Evolutionary conservation across 2,113 vertebrate species (phyloP).

Genomic region (Taxidea taxus): DNA sequence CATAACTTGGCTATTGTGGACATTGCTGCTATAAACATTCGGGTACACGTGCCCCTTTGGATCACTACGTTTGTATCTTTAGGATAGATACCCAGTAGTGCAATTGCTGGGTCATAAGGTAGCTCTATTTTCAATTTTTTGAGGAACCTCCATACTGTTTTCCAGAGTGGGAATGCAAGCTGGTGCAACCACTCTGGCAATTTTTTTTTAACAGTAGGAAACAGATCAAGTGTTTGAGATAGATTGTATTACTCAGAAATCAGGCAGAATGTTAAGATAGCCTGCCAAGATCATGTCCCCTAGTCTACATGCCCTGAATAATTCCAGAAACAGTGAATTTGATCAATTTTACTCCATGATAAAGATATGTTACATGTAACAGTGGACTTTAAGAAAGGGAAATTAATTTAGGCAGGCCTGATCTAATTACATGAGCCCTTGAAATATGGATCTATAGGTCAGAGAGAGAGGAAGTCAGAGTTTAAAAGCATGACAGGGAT

Average conservation of each 20-base stretch:
- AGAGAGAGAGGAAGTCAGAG: neutral
- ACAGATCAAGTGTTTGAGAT: neutral
- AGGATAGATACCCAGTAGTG: too few relatives aligned
- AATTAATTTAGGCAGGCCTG: neutral
- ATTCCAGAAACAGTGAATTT: neutral
- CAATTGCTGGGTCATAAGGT: too few relatives aligned
- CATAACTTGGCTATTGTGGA: too few relatives aligned
- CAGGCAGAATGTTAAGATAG: neutral
- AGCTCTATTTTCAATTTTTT: too few relatives aligned
- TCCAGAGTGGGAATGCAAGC: too few relatives aligned
- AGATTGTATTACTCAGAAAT: neutral
- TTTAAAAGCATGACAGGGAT: neutral
- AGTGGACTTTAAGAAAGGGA: neutral
- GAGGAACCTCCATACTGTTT: too few relatives aligned
- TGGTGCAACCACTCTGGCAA: too few relatives aligned
- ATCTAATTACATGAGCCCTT: neutral
- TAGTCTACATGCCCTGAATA: neutral
- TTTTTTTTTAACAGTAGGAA: neutral
- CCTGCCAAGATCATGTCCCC: neutral
- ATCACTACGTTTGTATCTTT: too few relatives aligned
- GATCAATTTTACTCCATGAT: neutral
- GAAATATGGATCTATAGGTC: neutral
- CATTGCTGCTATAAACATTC: too few relatives aligned
- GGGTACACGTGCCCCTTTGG: too few relatives aligned
- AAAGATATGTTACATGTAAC: neutral